Evolutionary conservation across 2,888 invertebrate species (phyloP), one percentile per base, ranked within the genome.

Genomic region (Digitonthophagus gazella): DNA sequence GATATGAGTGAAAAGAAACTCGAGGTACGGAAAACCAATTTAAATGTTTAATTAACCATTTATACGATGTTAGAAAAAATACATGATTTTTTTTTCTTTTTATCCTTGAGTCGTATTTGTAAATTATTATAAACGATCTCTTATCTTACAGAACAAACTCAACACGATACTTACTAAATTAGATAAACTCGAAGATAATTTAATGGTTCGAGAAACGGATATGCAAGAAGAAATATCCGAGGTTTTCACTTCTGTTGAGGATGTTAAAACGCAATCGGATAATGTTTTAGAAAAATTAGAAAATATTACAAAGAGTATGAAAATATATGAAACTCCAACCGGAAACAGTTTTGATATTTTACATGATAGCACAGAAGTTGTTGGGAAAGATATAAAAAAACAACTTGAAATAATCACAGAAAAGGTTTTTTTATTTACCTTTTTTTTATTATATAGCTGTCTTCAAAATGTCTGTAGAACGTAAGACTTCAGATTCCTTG

Each of bases 201-300:
- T 80, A 64, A 76, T 76, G 14, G 78, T 76, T 58, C 76, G 80
- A 68, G 79, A 80, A 71, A 77, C 79, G 8, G 80, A 82, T 66
- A 78, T 80, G 28, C 82, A 82, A 73, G 76, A 75, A 0, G 82
- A 82, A 73, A 69, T 83, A 28, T 76, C 79, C 0, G 81, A 82
- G 56, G 77, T 78, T 1, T 74, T 79, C 11, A 75, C 78, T n/a
- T 77, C 77, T 14, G 74, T 83, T n/a, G 82, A 83, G 57, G 81
- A 82, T 68, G 72, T 82, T 6, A 82, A 81, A 75, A 76, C 72
- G 16, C 74, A 75, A 8, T 73, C 76, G 65, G 70, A 67, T 8
- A 71, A 55, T n/a, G 74, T 77, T 28, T 80, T 80, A 69, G 74
- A 76, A 68, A 79, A 76, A 72, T 68, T 78, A 14, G 64, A 75